Conservation (phyloP, 2,113 vertebrate genomes). For the Indri indri region DNA sequence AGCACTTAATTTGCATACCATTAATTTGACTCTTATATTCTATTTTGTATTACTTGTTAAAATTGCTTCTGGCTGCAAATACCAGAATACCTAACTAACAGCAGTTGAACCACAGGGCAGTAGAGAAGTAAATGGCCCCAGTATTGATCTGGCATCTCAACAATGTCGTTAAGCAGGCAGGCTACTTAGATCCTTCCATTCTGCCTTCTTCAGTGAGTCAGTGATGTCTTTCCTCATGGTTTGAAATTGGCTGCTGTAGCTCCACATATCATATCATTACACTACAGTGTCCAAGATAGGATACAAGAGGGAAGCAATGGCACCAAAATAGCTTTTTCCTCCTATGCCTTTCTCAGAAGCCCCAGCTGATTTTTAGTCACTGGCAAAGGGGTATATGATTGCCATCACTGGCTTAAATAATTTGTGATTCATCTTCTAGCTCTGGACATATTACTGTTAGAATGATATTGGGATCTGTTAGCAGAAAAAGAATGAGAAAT, state of each 20-base stretch:
- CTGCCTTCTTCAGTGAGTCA: neutral
- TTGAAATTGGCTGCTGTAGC: slow-evolving; percentile 7
- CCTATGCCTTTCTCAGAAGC: neutral
- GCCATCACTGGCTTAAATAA: neutral
- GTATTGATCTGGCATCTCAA: neutral
- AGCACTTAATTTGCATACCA: neutral
- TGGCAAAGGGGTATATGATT: neutral
- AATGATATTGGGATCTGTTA: neutral
- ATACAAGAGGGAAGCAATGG: neutral
- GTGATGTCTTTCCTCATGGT: neutral
- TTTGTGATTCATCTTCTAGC: neutral
- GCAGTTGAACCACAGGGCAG: neutral
- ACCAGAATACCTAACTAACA: neutral
- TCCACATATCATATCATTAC: neutral
- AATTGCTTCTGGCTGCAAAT: slow-evolving; percentile 14
- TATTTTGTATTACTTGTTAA: slow-evolving; percentile 30
- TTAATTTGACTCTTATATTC: neutral
- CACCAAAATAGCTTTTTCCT: neutral
- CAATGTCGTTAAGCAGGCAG: neutral
- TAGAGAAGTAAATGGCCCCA: neutral
- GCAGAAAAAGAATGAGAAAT: neutral
- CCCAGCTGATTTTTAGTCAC: neutral
- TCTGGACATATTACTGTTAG: neutral
- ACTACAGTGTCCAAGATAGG: neutral
- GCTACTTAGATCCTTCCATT: neutral